Evolutionary conservation across 2,888 invertebrate genomes (phyloP), one percentile per base, ranked within the genome.

Genomic region (Xiphydria camelus): DNA sequence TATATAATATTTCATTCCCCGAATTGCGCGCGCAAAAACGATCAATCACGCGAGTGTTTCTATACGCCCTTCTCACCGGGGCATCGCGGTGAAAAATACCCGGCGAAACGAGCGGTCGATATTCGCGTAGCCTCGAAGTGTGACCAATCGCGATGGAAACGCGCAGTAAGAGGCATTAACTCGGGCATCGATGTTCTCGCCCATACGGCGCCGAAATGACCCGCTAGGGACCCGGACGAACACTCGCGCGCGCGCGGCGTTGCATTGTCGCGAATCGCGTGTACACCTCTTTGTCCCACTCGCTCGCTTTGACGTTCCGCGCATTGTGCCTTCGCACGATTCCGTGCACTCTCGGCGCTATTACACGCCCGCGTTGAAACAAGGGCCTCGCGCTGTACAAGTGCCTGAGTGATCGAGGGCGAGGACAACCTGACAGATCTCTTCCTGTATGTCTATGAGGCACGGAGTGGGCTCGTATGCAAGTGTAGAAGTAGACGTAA

Each of bases 131-230:
- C 29, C 5, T 1, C 29, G 6, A 12, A 15, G 29, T 29, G 2
- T 7, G 29, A 12, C 5, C 14, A 29, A 29, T 2, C 14, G 15
- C 6, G 15, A 29, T 15, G 15, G 14, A 22, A 26, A 36, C 32
- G 36, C 21, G 42, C 41, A 29, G 22, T 29, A 10, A 32, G 45
- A 41, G 35, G 57, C 41, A 59, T 59, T 62, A 62, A 61, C 57
- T 55, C 55, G 53, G 55, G 49, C 55, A 50, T 54, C 54, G 52
- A 40, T 47, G 56, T 49, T 41, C n/a, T n/a, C 49, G 54, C 53
- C 57, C 64, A 66, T 66, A 66, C 66, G 66, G 66, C 66, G 53
- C 56, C 55, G 52, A 61, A 62, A 64, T 61, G 60, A 61, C 62
- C 60, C 60, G 54, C 49, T 20, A 25, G 57, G 29, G 29, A 29